These are phyloP conservation scores for Brenthis ino DNA, from an alignment of 2,888 invertebrate genomes.

Conservation along the genomic window DNA sequence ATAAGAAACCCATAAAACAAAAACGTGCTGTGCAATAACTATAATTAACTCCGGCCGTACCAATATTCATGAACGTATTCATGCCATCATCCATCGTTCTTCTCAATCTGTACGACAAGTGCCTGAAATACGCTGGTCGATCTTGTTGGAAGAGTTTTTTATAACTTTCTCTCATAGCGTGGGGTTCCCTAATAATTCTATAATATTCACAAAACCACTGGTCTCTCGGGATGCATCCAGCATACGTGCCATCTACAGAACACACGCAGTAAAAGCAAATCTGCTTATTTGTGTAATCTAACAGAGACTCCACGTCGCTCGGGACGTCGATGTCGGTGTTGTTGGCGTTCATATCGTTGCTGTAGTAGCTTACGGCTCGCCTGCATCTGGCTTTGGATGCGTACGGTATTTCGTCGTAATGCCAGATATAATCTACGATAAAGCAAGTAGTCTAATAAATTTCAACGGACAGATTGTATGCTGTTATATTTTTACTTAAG, in stretches of 20 bases:
- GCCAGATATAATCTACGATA: conserved; percentile 68
- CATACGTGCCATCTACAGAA: conserved; percentile 46
- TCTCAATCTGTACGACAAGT: conserved; percentile 62
- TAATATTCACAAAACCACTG: conserved; percentile 63
- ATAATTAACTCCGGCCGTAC: conserved; percentile 46
- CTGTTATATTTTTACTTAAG: no score
- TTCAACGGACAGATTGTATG: no score
- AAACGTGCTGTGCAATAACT: not conserved
- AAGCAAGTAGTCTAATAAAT: conserved; percentile 12
- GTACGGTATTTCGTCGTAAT: conserved; percentile 72
- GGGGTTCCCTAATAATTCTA: conserved; percentile 46
- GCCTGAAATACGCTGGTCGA: conserved; percentile 61
- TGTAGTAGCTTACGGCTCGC: conserved; percentile 65
- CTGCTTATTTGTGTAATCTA: conserved; percentile 52
- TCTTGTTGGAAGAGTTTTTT: conserved; percentile 55
- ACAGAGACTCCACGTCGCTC: conserved; percentile 51
- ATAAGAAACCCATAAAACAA: not conserved
- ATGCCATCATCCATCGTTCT: conserved; percentile 68
- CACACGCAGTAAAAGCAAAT: conserved; percentile 68
- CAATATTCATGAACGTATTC: conserved; percentile 57
- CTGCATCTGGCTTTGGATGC: conserved; percentile 54
- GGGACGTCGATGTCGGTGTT: conserved; percentile 57
- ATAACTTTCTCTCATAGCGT: conserved; percentile 52
- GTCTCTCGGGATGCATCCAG: conserved; percentile 55
- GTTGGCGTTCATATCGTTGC: conserved; percentile 57